These are phyloP conservation scores for Epinotia nisella DNA, from an alignment of 2,888 invertebrate genomes.

Conservation along the genomic window DNA sequence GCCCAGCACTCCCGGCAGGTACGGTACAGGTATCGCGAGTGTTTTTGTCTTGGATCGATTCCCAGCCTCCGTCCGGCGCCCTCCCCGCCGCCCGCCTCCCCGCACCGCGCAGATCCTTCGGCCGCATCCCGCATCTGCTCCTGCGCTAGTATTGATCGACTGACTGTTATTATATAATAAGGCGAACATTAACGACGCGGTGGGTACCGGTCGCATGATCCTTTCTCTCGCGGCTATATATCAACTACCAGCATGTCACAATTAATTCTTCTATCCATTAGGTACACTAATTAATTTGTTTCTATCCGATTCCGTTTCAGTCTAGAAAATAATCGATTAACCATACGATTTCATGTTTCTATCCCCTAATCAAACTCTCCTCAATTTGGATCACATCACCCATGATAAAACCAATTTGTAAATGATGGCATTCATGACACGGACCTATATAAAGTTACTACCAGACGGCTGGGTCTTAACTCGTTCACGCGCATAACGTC, in stretches of 20 bases:
- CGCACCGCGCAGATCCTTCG: conserved; percentile 1
- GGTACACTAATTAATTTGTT: no score
- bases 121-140: conserved; percentile 22
- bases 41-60: conserved; percentile 43
- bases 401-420: no score
- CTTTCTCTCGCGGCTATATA: conserved; percentile 14
- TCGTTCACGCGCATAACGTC: no score
- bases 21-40: conserved; percentile 39
- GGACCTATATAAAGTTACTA: neutral
- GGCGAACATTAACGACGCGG: conserved; percentile 15
- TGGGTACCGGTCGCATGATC: conserved; percentile 5
- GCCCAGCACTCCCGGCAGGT: conserved; percentile 26
- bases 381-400: no score
- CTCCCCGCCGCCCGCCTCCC: neutral
- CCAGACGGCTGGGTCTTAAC: neutral
- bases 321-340: no score
- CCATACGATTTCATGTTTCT: no score
- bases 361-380: no score
- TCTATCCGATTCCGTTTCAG: no score
- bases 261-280: neutral
- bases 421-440: no score
- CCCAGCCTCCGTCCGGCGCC: conserved; percentile 30
- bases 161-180: conserved; percentile 21
- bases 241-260: neutral
- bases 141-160: conserved; percentile 24